Percentiles rank a stretch among this genome's conserved stretches.
These are phyloP conservation scores for Mesoclemmys tuberculata DNA, from an alignment of 2,113 vertebrate species.

Conservation along the genomic window DNA sequence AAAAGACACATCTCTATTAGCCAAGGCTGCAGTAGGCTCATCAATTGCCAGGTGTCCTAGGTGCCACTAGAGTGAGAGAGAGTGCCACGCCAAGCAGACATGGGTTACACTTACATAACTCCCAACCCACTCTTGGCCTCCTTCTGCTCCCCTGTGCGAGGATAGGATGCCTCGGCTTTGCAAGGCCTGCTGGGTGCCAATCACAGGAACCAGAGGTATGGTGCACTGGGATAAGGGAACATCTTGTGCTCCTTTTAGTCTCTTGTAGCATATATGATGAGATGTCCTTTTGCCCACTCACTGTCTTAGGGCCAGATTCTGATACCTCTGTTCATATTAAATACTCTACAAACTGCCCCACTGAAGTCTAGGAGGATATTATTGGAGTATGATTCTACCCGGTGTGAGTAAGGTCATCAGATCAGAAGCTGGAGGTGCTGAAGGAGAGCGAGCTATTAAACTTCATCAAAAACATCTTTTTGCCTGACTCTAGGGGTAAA, in stretches of 20 bases:
- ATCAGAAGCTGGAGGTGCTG: neutral
- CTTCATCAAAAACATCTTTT: neutral
- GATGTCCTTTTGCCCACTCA: neutral
- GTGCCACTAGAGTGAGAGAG: neutral
- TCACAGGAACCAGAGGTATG: neutral
- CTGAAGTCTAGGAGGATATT: neutral
- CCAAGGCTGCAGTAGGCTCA: neutral
- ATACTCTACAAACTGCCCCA: neutral
- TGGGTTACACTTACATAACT: neutral
- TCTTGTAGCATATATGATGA: neutral
- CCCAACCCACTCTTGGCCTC: slow-evolving; percentile 22
- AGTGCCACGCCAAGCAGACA: neutral
- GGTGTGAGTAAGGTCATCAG: neutral
- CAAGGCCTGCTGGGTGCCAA: slow-evolving; percentile 47
- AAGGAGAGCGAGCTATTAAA: neutral
- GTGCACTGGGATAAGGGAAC: slow-evolving; percentile 30
- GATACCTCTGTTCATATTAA: neutral
- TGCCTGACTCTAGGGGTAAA: neutral
- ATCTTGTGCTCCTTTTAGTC: slow-evolving; percentile 16
- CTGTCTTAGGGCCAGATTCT: neutral
- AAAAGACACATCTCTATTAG: neutral
- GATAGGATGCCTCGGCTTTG: slow-evolving; percentile 48
- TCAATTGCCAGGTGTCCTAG: neutral
- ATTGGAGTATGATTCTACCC: neutral
- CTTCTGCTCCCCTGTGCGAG: slow-evolving; percentile 38